Evolutionary conservation across 2,888 invertebrate species (phyloP).

Genomic region (Maniola hyperantus): DNA sequence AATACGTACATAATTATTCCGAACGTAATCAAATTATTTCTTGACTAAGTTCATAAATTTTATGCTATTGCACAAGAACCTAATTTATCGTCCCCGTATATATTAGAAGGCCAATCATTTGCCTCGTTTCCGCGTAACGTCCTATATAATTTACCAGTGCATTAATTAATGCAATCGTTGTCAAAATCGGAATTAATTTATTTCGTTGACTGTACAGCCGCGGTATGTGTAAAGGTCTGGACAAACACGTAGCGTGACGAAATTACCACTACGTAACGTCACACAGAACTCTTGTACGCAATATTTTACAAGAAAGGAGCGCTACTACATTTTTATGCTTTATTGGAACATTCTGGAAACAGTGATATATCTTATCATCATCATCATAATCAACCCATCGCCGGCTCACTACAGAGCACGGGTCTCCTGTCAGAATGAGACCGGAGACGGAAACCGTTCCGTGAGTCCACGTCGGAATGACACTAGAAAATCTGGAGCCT

Average conservation of each 20-base stretch:
- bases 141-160: slow-evolving; percentile 15
- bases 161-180: slow-evolving; percentile 32
- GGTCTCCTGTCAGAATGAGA: no score
- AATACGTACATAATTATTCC: background rate
- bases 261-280: no score
- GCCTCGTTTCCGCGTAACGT: slow-evolving; percentile 28
- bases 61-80: background rate
- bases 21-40: background rate
- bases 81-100: slow-evolving; percentile 13
- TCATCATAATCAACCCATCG: no score
- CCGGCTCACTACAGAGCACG: no score
- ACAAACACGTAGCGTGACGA: background rate
- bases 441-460: no score
- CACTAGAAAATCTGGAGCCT: no score
- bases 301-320: no score
- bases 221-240: background rate
- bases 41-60: background rate
- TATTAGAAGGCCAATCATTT: slow-evolving; percentile 13
- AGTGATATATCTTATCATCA: no score
- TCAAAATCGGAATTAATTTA: slow-evolving; percentile 41
- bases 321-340: no score
- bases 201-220: slow-evolving; percentile 44
- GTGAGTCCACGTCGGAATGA: no score
- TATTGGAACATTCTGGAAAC: no score
- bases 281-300: background rate